Evolutionary conservation across 2,888 invertebrate genomes (phyloP), one percentile per base, ranked within the genome.

Genomic region (Dynastes maya): DNA sequence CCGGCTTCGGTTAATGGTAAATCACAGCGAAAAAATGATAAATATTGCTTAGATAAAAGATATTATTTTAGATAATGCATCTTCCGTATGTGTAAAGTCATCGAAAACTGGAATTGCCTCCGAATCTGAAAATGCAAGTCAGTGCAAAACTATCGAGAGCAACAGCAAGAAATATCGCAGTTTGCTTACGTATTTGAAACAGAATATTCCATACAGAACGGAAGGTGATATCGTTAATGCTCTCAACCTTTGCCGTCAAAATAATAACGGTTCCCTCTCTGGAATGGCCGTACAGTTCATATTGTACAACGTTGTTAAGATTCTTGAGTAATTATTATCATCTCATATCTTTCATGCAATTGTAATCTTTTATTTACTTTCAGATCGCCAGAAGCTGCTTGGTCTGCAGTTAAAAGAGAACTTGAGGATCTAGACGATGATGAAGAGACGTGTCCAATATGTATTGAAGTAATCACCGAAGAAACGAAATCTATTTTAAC

Each of bases 251-350:
- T 74, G 29, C 16, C 61, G 72, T 16, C 61, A 74, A 45, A 74
- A 74, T 27, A 74, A 74, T 61, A 22, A 58, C 11, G 72, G 63
- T 55, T 61, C 72, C 8, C 16, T 74, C n/a, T 74, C 72, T 2
- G 72, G 72, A 6, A 45, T 74, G 63, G 55, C 72, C 1, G 55
- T 74, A 8, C 72, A 74, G 37, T 61, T 37, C 45, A 74, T 74
- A 45, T 74, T 74, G 27, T 74, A 74, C 49, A 74, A 61, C 29
- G 63, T 74, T 2, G 29, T 74, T 8, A 49, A 61, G 45, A 74
- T 74, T 27, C 27, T 74, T n/a, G 72, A 74, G 72, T 74, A 74
- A 11, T 16, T 37, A 3, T 9, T 51, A 8, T 45, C 11, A 16
- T 16, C 8, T 8, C 29, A 6, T 32, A 6, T 5, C 8, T 53